Conservation (phyloP, 2,797 vertebrate genomes). For the Mormyrops boulengeri region DNA sequence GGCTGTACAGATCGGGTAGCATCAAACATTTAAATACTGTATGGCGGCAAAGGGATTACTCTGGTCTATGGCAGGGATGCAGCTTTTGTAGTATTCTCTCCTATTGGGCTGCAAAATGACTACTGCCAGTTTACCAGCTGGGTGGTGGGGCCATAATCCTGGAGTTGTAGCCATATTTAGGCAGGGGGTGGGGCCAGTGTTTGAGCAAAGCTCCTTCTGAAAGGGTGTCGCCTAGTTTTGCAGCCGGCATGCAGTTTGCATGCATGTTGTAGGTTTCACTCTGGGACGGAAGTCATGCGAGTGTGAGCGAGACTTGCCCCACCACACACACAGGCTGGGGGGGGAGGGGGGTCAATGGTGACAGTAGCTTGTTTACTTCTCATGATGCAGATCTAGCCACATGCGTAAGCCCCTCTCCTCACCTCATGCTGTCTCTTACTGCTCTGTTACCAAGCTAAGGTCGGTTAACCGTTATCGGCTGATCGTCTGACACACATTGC, state of each 20-base stretch:
- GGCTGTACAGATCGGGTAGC: not conserved
- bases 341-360: not conserved
- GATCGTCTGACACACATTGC: not conserved
- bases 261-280: not conserved
- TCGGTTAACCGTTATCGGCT: not conserved
- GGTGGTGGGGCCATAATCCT: not conserved
- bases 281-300: not conserved
- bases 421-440: not conserved
- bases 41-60: not conserved
- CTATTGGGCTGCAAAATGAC: not conserved
- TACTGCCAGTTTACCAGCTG: not conserved
- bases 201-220: not conserved
- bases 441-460: not conserved
- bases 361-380: not conserved
- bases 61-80: not conserved
- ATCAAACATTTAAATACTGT: not conserved
- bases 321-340: constrained; percentile 17
- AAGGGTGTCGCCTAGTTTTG: too few species aligned
- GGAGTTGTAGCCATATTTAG: not conserved
- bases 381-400: not conserved
- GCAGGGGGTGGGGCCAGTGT: not conserved
- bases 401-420: not conserved
- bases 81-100: not conserved
- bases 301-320: not conserved
- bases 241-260: not conserved